A percentile compares a stretch with the other conserved stretches of the same genome.
These are phyloP conservation scores for Anoplolepis gracilipes DNA, from an alignment of 1,140 invertebrate genomes.

Conservation along the genomic window DNA sequence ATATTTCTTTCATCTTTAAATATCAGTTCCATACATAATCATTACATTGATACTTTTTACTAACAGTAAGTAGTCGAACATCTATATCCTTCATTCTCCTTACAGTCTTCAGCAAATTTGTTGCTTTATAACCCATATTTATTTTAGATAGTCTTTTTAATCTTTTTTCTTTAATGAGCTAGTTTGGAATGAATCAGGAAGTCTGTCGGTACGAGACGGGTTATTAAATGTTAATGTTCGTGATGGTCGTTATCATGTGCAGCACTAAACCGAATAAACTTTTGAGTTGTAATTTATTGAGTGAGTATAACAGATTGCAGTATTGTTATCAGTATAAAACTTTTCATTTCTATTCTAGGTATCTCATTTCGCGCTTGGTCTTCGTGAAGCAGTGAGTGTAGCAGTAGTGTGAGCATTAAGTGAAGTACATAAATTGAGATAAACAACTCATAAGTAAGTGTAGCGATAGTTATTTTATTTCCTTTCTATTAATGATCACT, in stretches of 20 bases:
- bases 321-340: slow-evolving; percentile 47
- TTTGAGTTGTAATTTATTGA: not conserved
- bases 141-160: too few species aligned
- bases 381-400: not conserved
- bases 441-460: slow-evolving; percentile 64
- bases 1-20: too few species aligned
- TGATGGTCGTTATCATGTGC: slow-evolving; percentile 19
- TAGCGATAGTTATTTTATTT: not conserved
- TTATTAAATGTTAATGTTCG: not conserved
- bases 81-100: too few species aligned
- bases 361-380: slow-evolving; percentile 33
- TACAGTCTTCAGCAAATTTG: too few species aligned
- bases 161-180: too few species aligned
- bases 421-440: not conserved
- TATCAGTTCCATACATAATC: too few species aligned
- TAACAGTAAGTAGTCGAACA: too few species aligned
- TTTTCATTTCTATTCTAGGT: slow-evolving; percentile 18
- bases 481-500: not conserved
- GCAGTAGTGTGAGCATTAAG: slow-evolving; percentile 59
- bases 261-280: not conserved
- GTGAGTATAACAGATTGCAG: slow-evolving; percentile 52
- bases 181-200: slow-evolving; percentile 39
- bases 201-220: not conserved
- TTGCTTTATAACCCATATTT: too few species aligned
- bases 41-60: too few species aligned